These are phyloP conservation scores for Potamarius usumacintae DNA, from an alignment of 2,113 vertebrate species.

Conservation along the genomic window DNA sequence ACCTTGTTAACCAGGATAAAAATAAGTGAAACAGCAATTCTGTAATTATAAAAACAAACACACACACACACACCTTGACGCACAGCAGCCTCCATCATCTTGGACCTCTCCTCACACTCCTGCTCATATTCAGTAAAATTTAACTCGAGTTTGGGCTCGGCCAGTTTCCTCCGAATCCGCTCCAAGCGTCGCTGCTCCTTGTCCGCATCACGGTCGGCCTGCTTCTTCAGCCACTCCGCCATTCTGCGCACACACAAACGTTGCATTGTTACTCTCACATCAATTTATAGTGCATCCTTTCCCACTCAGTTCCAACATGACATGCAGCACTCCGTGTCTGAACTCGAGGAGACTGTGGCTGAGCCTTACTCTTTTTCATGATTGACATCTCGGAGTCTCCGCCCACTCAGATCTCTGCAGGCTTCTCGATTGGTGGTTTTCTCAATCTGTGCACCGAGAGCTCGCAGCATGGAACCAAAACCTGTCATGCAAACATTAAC, in stretches of 20 bases:
- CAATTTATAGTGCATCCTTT: not conserved
- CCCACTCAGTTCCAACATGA: not conserved
- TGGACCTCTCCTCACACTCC: constrained; percentile 89
- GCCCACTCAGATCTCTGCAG: constrained; percentile 91
- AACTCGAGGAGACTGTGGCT: not conserved
- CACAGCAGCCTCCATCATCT: constrained; percentile 90
- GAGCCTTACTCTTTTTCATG: constrained; percentile 91
- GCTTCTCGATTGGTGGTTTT: constrained; percentile 97
- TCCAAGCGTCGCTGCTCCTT: constrained; percentile 89
- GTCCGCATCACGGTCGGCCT: constrained; percentile 89
- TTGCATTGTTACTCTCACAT: too few relatives aligned
- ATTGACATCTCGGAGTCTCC: constrained; percentile 93
- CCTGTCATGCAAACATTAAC: constrained; percentile 67
- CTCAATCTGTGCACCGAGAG: constrained; percentile 96
- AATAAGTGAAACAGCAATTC: too few relatives aligned
- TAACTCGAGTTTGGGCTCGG: constrained; percentile 84
- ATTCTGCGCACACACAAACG: constrained; percentile 73
- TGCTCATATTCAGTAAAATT: constrained; percentile 79
- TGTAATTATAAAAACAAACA: too few relatives aligned
- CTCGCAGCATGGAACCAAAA: constrained; percentile 96
- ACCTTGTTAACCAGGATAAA: too few relatives aligned
- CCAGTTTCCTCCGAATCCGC: constrained; percentile 85
- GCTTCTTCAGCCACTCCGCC: constrained; percentile 95
- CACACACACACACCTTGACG: constrained; percentile 80
- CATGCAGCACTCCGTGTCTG: too few relatives aligned